Conservation (phyloP, 1,140 invertebrate species). For the Mercenaria mercenaria region DNA sequence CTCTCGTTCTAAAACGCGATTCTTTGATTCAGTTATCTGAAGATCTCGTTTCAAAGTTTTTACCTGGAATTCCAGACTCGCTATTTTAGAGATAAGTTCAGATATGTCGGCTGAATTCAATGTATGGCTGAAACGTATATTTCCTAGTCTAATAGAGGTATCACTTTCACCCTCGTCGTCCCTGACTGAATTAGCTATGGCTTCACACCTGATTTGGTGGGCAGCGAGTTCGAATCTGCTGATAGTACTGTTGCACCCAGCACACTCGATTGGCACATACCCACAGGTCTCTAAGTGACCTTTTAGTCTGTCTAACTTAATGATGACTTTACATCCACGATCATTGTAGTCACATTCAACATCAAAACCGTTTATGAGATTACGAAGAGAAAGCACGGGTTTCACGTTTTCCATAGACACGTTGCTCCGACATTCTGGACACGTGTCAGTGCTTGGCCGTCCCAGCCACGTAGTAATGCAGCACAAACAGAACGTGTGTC, state of each 20-base stretch:
- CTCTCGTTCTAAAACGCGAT: constrained; percentile 76
- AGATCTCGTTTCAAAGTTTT: constrained; percentile 77
- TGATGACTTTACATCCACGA: constrained; percentile 78
- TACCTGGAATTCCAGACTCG: constrained; percentile 76
- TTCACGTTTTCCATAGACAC: constrained; percentile 70
- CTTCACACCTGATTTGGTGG: constrained; percentile 82
- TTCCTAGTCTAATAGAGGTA: constrained; percentile 16
- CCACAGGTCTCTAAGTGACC: constrained; percentile 77
- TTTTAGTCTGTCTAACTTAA: constrained; percentile 77
- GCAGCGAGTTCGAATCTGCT: constrained; percentile 76
- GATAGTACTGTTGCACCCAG: constrained; percentile 76
- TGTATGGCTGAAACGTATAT: constrained; percentile 48
- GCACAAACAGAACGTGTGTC: constrained; percentile 80
- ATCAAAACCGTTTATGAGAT: constrained; percentile 81
- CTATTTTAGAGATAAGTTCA: constrained; percentile 74
- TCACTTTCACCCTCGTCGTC: constrained; percentile 68
- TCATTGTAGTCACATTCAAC: constrained; percentile 75
- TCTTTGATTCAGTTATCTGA: constrained; percentile 77
- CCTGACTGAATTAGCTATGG: constrained; percentile 72
- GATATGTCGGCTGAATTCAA: constrained; percentile 68
- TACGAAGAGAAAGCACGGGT: constrained; percentile 80
- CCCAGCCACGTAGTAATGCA: constrained; percentile 82
- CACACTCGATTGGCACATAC: constrained; percentile 78
- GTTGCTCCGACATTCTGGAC: constrained; percentile 82
- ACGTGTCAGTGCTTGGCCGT: constrained; percentile 74